Base-by-base conservation (phyloP, 2,888 invertebrate species). In the Xanthostigma xanthostigma region DNA sequence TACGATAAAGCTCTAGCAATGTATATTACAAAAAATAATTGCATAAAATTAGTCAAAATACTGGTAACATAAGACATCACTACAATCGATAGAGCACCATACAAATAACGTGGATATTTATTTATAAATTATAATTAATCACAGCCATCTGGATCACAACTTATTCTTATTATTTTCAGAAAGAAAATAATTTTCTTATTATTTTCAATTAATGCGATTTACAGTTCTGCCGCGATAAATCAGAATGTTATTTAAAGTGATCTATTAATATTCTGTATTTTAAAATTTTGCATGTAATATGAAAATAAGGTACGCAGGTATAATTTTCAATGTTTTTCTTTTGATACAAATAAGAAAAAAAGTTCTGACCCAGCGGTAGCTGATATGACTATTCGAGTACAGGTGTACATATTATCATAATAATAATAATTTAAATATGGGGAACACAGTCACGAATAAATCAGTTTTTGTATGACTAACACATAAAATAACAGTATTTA, bases 1-100 rank as follows among this genome's bases (percentile, higher is more conserved):
- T 33, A 42, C 17, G 42, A 17, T 42, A 42, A 12, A 42, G 33
- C 14, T 33, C 9, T 42, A 33, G 27, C 33, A 12, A 42, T 27
- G 14, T 42, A 42, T n/a, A 33, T 17, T 33, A 12, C 17, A 42
- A 42, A 39, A 12, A 39, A 42, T 17, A 33, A 42, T 42, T 42
- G 27, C 27, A 27, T 27, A 27, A 27, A 27, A 27, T 27, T 27
- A 27, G 27, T 27, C 27, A 27, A 42, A 42, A 42, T 42, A 42
- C 42, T 42, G 42, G 42, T 42, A 42, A 42, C 42, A 33, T 42
- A 42, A 42, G 33, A 42, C 33, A 42, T 42, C 42, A 42, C 42
- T 42, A 27, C 33, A 12, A 27, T 33, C 17, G 33, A 42, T 17
- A 42, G 42, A 42, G 42, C 42, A 42, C 42, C 42, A 27, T 27